Evolutionary conservation across 1,140 invertebrate species (phyloP).

Genomic region (Chironomus striatipennis): DNA sequence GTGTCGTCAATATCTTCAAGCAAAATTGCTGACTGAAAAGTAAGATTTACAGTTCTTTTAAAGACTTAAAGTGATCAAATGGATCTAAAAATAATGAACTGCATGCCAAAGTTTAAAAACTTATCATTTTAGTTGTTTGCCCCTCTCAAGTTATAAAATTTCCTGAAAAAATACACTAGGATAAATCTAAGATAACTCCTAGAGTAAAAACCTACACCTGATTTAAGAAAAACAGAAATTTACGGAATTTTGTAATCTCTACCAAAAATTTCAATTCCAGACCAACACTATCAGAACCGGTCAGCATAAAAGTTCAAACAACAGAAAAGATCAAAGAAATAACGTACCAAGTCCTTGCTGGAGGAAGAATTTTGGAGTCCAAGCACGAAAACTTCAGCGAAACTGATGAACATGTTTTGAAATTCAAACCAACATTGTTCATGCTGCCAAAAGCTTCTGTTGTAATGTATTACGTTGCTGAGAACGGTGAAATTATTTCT

Average conservation of each 20-base stretch:
- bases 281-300: background rate
- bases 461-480: slow-evolving; percentile 19
- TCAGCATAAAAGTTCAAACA: slow-evolving; percentile 2
- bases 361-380: background rate
- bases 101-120: no score
- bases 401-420: slow-evolving; percentile 37
- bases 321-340: background rate
- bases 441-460: slow-evolving; percentile 23
- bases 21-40: slow-evolving; percentile 56
- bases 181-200: no score
- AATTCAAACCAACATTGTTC: background rate
- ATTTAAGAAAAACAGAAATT: no score
- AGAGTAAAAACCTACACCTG: no score
- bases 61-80: no score
- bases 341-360: background rate
- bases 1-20: slow-evolving; percentile 66
- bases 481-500: slow-evolving; percentile 18
- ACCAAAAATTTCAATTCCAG: no score
- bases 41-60: no score
- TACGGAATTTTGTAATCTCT: no score
- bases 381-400: slow-evolving; percentile 39
- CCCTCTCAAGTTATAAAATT: no score
- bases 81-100: no score
- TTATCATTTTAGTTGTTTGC: no score
- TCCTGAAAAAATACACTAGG: no score